These are phyloP conservation scores for Standfussiana lucernea DNA, from an alignment of 2,888 invertebrate genomes.

Conservation along the genomic window DNA sequence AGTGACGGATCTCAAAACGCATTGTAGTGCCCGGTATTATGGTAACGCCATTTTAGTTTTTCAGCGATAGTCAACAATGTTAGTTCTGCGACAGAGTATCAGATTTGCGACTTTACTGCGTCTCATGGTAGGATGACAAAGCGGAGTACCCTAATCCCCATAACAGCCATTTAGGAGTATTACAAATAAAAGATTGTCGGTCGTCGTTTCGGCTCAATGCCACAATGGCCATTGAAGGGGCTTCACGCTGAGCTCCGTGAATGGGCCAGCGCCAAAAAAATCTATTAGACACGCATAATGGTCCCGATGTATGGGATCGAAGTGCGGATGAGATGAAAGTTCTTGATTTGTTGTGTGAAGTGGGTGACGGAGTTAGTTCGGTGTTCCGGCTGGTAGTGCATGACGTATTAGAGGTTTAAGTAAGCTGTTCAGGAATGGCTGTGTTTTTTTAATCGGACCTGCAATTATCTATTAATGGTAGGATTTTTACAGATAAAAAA, in stretches of 20 bases:
- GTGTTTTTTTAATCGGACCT: background rate
- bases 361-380: slow-evolving; percentile 66
- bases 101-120: slow-evolving; percentile 79
- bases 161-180: slow-evolving; percentile 89
- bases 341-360: slow-evolving; percentile 77
- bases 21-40: slow-evolving; percentile 76
- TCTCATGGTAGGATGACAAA: slow-evolving; percentile 83
- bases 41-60: slow-evolving; percentile 76
- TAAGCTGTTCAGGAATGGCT: background rate
- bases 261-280: slow-evolving; percentile 88
- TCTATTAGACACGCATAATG: slow-evolving; percentile 89
- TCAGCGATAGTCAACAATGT: slow-evolving; percentile 68
- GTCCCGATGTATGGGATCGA: slow-evolving; percentile 79
- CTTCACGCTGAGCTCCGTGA: slow-evolving; percentile 88
- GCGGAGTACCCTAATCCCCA: slow-evolving; percentile 86
- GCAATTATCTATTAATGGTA: no score
- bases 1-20: slow-evolving; percentile 86
- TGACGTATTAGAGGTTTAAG: slow-evolving; percentile 15
- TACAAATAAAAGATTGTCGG: slow-evolving; percentile 89
- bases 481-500: background rate
- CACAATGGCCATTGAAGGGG: slow-evolving; percentile 89
- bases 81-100: slow-evolving; percentile 63
- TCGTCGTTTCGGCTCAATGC: slow-evolving; percentile 78
- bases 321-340: slow-evolving; percentile 79
- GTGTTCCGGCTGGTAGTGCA: slow-evolving; percentile 53